Conservation (phyloP, 2,888 invertebrate genomes). For the Sipha maydis region DNA sequence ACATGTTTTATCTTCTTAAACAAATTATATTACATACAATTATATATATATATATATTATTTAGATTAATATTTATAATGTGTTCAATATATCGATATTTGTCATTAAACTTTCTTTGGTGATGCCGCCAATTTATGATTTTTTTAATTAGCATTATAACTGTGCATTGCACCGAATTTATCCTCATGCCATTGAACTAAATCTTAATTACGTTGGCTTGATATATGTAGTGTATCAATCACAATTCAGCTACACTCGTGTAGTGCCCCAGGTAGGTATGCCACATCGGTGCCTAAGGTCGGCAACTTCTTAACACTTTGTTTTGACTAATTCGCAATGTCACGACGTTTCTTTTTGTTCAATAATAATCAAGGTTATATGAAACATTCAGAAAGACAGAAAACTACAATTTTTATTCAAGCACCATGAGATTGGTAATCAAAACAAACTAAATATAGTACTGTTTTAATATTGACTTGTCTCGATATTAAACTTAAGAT, state of each 20-base stretch:
- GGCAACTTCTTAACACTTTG: constrained; percentile 60
- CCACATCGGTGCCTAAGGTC: constrained; percentile 52
- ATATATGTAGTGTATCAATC: constrained; percentile 41
- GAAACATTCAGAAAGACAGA: not conserved
- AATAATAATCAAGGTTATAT: constrained; percentile 48
- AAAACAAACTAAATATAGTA: not conserved
- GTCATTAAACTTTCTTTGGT: constrained; percentile 33
- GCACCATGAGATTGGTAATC: not conserved
- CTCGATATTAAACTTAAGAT: not conserved
- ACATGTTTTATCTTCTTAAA: not conserved
- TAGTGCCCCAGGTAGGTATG: constrained; percentile 26
- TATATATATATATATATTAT: not conserved
- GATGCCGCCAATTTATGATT: constrained; percentile 3
- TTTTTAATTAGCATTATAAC: constrained; percentile 43
- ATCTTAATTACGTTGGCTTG: constrained; percentile 44
- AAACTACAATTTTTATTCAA: not conserved
- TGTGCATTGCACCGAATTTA: constrained; percentile 23
- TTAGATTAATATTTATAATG: not conserved
- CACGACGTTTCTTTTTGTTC: constrained; percentile 49
- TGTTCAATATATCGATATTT: not conserved
- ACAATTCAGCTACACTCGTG: constrained; percentile 18
- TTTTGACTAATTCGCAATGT: constrained; percentile 59
- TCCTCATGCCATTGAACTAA: constrained; percentile 55
- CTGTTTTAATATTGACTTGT: not conserved
- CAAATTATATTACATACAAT: not conserved